phyloP scores from a whole-genome alignment of 1,140 invertebrate genomes.

The Brachionus angularis region DNA sequence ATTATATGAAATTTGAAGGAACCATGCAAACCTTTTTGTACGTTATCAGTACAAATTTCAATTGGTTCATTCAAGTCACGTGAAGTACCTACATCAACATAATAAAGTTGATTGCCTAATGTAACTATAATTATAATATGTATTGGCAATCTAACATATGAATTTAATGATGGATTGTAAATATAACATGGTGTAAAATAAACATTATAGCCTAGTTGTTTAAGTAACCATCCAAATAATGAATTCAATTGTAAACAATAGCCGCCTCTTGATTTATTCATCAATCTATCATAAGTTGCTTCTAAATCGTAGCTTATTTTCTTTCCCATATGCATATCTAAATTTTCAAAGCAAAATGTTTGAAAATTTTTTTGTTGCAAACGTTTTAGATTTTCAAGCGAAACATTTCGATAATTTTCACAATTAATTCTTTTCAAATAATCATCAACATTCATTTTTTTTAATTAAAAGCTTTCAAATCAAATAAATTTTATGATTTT shows the following conservation, averaged over 20 bases:
- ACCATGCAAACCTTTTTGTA: not conserved
- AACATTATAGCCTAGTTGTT: constrained; percentile 7
- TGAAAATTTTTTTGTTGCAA: constrained; percentile 7
- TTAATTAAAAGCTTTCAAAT: no score
- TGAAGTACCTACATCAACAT: constrained; percentile 32
- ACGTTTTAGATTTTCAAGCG: constrained; percentile 21
- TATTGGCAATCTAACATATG: constrained; percentile 8
- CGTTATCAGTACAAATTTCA: not conserved
- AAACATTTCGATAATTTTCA: not conserved
- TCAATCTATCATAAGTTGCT: not conserved
- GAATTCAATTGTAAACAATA: constrained; percentile 28
- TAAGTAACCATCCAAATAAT: constrained; percentile 17
- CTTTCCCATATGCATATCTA: constrained; percentile 25
- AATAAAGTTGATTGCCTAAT: not conserved
- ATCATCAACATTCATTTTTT: constrained; percentile 32
- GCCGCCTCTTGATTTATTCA: constrained; percentile 19
- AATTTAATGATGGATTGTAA: not conserved
- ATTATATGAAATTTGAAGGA: not conserved
- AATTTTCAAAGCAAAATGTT: constrained; percentile 19
- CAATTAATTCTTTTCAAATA: constrained; percentile 25
- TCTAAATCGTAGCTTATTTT: constrained; percentile 4
- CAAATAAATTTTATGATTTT: no score
- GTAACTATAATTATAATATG: constrained; percentile 4
- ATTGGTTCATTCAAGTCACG: not conserved
- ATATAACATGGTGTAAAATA: not conserved